Evolutionary conservation across 2,113 vertebrate genomes (phyloP), one percentile per base, ranked within the genome.

Genomic region (Istiophorus platypterus): DNA sequence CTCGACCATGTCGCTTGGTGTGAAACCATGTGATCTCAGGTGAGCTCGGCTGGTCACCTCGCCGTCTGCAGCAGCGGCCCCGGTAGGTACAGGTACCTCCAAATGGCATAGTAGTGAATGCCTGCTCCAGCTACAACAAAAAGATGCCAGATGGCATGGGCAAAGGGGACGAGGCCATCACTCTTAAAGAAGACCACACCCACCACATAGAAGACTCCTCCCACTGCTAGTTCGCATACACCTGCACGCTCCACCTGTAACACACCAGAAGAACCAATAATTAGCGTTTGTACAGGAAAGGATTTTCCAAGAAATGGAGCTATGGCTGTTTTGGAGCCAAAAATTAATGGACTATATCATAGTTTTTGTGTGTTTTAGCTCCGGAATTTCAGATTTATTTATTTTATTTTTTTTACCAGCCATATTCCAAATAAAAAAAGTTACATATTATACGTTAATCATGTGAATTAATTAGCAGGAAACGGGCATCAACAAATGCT

Each of bases 131-230:
- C 93, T 0, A 95, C 97, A 62, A 99, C 98, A 0, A 99, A 98
- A 34, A 99, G 96, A 82, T 99, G 98, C 98, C 98, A 99, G 94
- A 99, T 98, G 89, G 98, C 97, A 0, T 99, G 98, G 52, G 98
- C 98, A 0, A 99, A 99, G 22, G 98, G 98, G 64, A 99, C 96
- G 42, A 97, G 93, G 18, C 98, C 98, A 0, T 99, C 97, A 0
- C 98, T 98, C 84, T 97, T 98, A 91, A 99, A 99, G 95, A 99
- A 99, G 54, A 96, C 91, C 57, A 96, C 96, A 12, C 98, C 98
- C 92, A 97, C 88, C 88, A 95, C 94, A 69, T 99, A 99, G 90
- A 92, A 96, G 81, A 96, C 69, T 0, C 97, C 98, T 0, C 98
- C 97, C 0, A 95, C 56, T 68, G 96, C 88, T 90, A 99, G 96